These are phyloP conservation scores for Tyrannus savana DNA, from an alignment of 2,113 vertebrate genomes.

Conservation along the genomic window DNA sequence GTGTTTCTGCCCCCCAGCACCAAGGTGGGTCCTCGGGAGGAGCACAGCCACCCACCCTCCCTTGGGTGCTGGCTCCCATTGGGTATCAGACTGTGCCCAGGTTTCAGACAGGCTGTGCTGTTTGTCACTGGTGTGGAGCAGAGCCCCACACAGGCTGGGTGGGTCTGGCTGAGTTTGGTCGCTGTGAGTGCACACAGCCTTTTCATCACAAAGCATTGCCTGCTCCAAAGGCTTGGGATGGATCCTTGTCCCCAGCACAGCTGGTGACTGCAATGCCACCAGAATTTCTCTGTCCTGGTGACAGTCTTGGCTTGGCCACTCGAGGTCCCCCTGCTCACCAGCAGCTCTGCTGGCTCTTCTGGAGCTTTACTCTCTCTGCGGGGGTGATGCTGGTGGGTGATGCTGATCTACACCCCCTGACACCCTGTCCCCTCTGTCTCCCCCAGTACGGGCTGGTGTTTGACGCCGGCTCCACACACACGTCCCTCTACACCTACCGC, in stretches of 20 bases:
- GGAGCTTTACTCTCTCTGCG: rapidly evolving
- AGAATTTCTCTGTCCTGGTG: neutral
- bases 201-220: neutral
- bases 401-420: neutral
- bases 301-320: neutral
- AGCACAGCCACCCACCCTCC: rapidly evolving
- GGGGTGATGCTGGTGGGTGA: neutral
- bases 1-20: constrained; percentile 42
- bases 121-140: neutral
- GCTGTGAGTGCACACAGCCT: neutral
- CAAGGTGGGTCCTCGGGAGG: constrained; percentile 36
- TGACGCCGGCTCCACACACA: constrained; percentile 92
- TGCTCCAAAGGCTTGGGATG: neutral
- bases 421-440: neutral
- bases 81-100: neutral
- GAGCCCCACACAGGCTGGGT: constrained; percentile 51
- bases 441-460: constrained; percentile 87
- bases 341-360: neutral
- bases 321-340: rapidly evolving
- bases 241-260: neutral
- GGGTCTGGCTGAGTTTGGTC: constrained; percentile 78
- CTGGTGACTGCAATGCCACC: neutral
- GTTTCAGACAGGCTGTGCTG: neutral
- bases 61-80: neutral
- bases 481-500: constrained; percentile 85